Evolutionary conservation across 2,888 invertebrate genomes (phyloP), one percentile per base, ranked within the genome.

Genomic region (Ormyrus pomaceus): DNA sequence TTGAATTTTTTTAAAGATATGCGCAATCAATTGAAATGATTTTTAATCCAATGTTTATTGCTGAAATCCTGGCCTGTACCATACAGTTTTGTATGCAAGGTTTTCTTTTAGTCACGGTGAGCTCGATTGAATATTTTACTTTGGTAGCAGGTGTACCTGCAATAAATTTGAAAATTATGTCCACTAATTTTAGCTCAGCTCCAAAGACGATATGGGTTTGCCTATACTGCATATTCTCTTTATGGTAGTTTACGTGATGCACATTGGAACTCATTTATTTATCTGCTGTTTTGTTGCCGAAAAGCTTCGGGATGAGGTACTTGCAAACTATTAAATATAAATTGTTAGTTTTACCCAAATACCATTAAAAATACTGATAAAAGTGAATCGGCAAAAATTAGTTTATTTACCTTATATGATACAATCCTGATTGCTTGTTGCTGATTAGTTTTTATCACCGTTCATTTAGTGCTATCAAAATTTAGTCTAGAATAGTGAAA

Each of bases 1-100:
- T 58, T 58, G 9, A 34, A 11, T 10, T 11, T 50, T 50, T 50
- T 50, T 34, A 6, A 81, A 87, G 87, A 70, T 86, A 85, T 64
- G 83, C 83, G 9, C 72, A 77, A 66, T 82, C 74, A 19, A 85
- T 87, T 58, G 87, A 88, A 56, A 76, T 84, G 6, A 84, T 82
- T 50, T 88, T 87, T 82, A 87, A 85, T 72, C 48, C 77, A 68
- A 85, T 87, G 84, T 82, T 87, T 9, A 79, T 88, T 19, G 74
- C 83, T n/a, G 86, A 87, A 61, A 85, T 86, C 82, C n/a, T 87
- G 5, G 80, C 83, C 6, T 86, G 85, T 58, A 84, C 86, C 4
- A 66, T 86, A 6, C 85, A 85, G 48, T 77, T 87, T 62, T 88
- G 87, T 72, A 83, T 86, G 62, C 88, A 88, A 73, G 84, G 83